These are phyloP conservation scores for Eilema depressum DNA, from an alignment of 2,888 invertebrate genomes.

Conservation along the genomic window DNA sequence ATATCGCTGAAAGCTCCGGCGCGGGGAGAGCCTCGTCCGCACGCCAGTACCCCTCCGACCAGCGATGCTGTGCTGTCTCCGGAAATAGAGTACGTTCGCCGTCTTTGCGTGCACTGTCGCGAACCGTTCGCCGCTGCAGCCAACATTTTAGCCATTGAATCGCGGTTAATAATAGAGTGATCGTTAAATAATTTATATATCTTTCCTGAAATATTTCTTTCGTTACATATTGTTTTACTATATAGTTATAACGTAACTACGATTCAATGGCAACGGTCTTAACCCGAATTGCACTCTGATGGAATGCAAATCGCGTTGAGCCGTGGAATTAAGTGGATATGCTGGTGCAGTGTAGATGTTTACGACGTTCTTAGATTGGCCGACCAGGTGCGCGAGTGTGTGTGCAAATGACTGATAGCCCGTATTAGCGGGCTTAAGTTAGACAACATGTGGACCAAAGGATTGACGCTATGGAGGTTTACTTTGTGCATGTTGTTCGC, in stretches of 20 bases:
- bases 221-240: slow-evolving; percentile 23
- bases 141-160: slow-evolving; percentile 72
- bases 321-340: slow-evolving; percentile 53
- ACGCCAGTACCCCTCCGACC: slow-evolving; percentile 87
- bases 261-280: slow-evolving; percentile 68
- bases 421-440: slow-evolving; percentile 78
- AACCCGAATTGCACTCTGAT: slow-evolving; percentile 73
- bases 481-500: slow-evolving; percentile 82
- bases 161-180: slow-evolving; percentile 72
- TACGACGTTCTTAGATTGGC: slow-evolving; percentile 76
- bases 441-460: slow-evolving; percentile 84
- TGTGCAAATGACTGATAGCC: slow-evolving; percentile 86
- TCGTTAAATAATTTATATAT: slow-evolving; percentile 54
- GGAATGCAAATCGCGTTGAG: slow-evolving; percentile 69
- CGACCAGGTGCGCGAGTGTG: slow-evolving; percentile 85
- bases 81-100: slow-evolving; percentile 85
- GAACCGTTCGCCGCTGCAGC: slow-evolving; percentile 65
- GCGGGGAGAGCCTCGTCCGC: slow-evolving; percentile 68
- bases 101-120: slow-evolving; percentile 71
- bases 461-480: slow-evolving; percentile 84
- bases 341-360: slow-evolving; percentile 77
- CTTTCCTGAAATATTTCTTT: slow-evolving; percentile 35
- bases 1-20: slow-evolving; percentile 73
- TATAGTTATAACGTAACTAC: slow-evolving; percentile 47
- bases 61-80: slow-evolving; percentile 88